Evolutionary conservation across 2,888 invertebrate species (phyloP).

Genomic region (Archips xylosteana): DNA sequence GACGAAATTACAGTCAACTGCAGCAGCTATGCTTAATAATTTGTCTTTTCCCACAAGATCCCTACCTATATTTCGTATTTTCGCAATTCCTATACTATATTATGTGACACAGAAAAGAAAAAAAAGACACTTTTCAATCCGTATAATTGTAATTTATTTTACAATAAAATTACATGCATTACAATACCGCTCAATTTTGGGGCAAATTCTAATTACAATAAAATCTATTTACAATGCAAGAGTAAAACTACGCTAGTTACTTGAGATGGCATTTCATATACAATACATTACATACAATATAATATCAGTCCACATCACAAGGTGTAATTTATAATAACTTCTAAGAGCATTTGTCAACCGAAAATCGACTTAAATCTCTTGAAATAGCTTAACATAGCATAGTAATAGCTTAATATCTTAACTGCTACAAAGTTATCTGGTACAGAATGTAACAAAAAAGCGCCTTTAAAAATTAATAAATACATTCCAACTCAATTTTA

Average conservation of each 20-base stretch:
- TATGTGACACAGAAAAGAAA: constrained; percentile 6
- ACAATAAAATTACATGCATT: constrained; percentile 58
- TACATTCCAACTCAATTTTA: not conserved
- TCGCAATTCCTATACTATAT: too few species aligned
- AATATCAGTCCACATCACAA: constrained; percentile 80
- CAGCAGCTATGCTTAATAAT: too few species aligned
- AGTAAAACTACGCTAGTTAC: constrained; percentile 56
- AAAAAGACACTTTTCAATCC: constrained; percentile 34
- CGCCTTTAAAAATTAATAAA: not conserved
- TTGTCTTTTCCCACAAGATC: too few species aligned
- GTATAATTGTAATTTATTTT: constrained; percentile 62
- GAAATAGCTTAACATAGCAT: too few species aligned
- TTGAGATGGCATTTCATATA: constrained; percentile 69
- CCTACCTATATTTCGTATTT: too few species aligned
- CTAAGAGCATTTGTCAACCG: constrained; percentile 23
- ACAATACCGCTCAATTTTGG: constrained; percentile 59
- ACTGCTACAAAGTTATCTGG: not conserved
- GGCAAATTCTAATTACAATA: constrained; percentile 55
- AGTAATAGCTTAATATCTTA: not conserved
- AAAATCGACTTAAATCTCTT: constrained; percentile 27
- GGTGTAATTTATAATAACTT: constrained; percentile 51
- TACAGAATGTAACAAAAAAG: not conserved
- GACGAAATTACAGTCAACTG: too few species aligned
- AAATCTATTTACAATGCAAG: constrained; percentile 59
- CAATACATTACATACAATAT: constrained; percentile 55